phyloP scores from a whole-genome alignment of 2,797 vertebrate genomes.

The Aeoliscus strigatus region DNA sequence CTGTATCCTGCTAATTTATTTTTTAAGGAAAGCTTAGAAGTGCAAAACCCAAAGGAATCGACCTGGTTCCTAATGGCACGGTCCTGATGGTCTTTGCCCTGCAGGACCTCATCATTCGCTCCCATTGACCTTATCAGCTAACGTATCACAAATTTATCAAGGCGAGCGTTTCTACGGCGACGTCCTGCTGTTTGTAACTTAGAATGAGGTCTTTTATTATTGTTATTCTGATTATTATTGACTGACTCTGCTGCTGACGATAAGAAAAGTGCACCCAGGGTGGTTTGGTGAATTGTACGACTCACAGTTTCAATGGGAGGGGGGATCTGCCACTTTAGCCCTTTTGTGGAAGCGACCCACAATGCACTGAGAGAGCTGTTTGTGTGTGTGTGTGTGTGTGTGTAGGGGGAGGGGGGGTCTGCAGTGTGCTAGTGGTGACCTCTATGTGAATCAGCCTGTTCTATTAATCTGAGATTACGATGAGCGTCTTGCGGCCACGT shows the following conservation, averaged over 20 bases:
- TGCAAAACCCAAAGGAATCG: conserved; percentile 15
- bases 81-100: conserved; percentile 2
- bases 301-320: conserved; percentile 33
- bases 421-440: conserved; percentile 63
- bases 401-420: conserved; percentile 34
- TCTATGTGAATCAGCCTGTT: conserved; percentile 70
- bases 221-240: conserved; percentile 5
- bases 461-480: conserved; percentile 75
- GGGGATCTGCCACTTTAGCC: conserved; percentile 21
- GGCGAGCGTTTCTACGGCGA: conserved; percentile 11
- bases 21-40: conserved; percentile 16
- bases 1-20: conserved; percentile 10
- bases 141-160: conserved; percentile 8
- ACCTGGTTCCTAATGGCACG: conserved; percentile 14
- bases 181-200: conserved; percentile 4
- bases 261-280: conserved; percentile 13
- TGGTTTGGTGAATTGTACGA: conserved; percentile 13
- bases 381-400: too few species aligned
- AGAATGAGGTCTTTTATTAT: neutral
- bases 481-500: conserved; percentile 53
- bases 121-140: conserved; percentile 34
- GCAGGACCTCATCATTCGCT: conserved; percentile 20
- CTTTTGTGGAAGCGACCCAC: conserved; percentile 36
- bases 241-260: conserved; percentile 8
- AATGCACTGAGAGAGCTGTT: conserved; percentile 24